Evolutionary conservation across 2,888 invertebrate species (phyloP).

Genomic region (Spicauda simplicius): DNA sequence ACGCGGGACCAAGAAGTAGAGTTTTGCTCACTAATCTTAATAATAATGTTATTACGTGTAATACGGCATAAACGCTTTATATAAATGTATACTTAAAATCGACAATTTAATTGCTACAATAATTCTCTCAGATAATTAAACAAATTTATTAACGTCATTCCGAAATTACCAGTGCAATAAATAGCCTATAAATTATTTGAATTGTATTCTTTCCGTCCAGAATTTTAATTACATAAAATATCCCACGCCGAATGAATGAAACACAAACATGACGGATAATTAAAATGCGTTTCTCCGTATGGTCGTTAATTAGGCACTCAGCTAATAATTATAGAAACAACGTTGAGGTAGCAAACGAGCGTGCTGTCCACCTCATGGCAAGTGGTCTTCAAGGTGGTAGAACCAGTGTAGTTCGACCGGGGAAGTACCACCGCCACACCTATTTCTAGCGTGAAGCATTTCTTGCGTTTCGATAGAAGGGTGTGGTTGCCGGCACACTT

Average conservation of each 20-base stretch:
- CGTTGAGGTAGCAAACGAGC: not conserved
- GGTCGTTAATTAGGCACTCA: not conserved
- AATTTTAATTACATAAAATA: not conserved
- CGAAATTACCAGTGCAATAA: constrained; percentile 3
- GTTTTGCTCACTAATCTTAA: too few relatives aligned
- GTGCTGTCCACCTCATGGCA: too few relatives aligned
- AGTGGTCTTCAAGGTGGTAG: too few relatives aligned
- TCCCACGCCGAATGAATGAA: not conserved
- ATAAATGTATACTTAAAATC: not conserved
- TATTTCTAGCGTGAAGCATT: too few relatives aligned
- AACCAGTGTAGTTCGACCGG: too few relatives aligned
- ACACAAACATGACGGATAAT: not conserved
- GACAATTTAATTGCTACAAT: not conserved
- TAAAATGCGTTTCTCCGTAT: not conserved
- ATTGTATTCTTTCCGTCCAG: not conserved
- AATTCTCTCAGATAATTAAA: not conserved
- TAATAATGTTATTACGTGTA: too few relatives aligned
- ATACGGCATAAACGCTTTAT: too few relatives aligned
- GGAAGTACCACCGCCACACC: too few relatives aligned
- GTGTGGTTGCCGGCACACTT: too few relatives aligned
- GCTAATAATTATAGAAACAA: not conserved
- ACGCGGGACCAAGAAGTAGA: too few relatives aligned
- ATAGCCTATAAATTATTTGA: not conserved
- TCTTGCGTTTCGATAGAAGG: too few relatives aligned
- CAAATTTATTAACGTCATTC: not conserved